A percentile compares a stretch with the other conserved stretches of the same genome.
Evolutionary conservation across 1,140 invertebrate species (phyloP).

Genomic region (Drepana arcuata): DNA sequence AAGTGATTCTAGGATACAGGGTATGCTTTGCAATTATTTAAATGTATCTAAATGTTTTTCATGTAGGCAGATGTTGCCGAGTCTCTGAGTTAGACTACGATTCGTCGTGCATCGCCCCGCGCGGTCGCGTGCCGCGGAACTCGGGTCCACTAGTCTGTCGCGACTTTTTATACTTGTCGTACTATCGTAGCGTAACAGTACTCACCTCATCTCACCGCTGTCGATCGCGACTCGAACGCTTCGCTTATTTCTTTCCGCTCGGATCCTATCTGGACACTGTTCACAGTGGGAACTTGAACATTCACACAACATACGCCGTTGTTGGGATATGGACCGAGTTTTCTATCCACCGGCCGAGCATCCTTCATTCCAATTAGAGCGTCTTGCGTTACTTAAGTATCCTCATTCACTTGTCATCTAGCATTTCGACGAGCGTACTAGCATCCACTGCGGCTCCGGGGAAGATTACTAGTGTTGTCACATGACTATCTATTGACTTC

Average conservation of each 20-base stretch:
- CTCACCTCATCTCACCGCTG: slow-evolving; percentile 42
- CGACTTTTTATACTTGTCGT: slow-evolving; percentile 59
- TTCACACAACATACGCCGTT: too few relatives aligned
- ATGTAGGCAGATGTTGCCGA: slow-evolving; percentile 61
- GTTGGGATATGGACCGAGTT: too few relatives aligned
- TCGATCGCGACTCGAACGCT: slow-evolving; percentile 22
- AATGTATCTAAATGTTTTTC: slow-evolving; percentile 78
- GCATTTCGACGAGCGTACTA: slow-evolving; percentile 4
- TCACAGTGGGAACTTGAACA: too few relatives aligned
- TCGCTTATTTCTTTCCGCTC: slow-evolving; percentile 29
- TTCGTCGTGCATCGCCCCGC: slow-evolving; percentile 30
- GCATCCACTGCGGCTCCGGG: not conserved
- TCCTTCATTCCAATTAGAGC: slow-evolving; percentile 20
- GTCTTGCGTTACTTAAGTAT: slow-evolving; percentile 34
- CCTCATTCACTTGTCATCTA: slow-evolving; percentile 37
- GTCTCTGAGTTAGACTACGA: slow-evolving; percentile 37
- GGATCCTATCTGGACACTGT: not conserved
- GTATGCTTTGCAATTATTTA: slow-evolving; percentile 81
- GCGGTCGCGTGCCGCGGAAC: slow-evolving; percentile 39
- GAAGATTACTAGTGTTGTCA: too few relatives aligned
- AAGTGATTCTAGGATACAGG: slow-evolving; percentile 81
- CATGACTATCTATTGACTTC: too few relatives aligned
- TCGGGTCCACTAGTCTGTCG: slow-evolving; percentile 66
- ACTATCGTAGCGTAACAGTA: slow-evolving; percentile 49
- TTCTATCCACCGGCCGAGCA: slow-evolving; percentile 17